Base-by-base conservation (phyloP, 2,888 invertebrate genomes). In the Drosophila fulvimacula region DNA sequence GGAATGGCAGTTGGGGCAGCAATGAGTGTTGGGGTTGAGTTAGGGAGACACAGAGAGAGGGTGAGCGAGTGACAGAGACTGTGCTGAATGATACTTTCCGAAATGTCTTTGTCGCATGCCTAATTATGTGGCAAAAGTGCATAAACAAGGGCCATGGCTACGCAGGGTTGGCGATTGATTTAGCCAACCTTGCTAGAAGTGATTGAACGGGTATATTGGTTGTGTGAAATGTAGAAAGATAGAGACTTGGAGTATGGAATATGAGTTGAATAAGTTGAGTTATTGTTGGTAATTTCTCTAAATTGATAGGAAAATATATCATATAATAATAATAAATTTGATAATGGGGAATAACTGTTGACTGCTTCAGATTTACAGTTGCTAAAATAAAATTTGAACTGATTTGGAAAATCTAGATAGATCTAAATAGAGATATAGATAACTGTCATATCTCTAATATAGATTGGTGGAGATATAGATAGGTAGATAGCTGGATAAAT, bases 91-190 rank as follows among this genome's bases (percentile, higher is more conserved):
- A 73, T 42, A 42, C 42, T 49, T 62, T 74, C 38, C 69, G 69
- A 69, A 65, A 68, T 71, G 71, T 72, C 86, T 71, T 70, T 73
- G 73, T 70, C 71, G 69, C 74, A 73, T 79, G 88, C 88, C 85
- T 89, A 86, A 86, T 86, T 86, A 86, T 89, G 69, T 86, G 88
- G 83, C 89, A 89, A 84, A 82, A 38, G 82, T 71, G 76, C 71
- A 73, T 17, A 27, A 52, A 52, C 52, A 52, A 38, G 52, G 24
- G 36, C 24, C 36, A 52, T 2, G n/a, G 52, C 34, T 51, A 73
- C 21, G 6, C 30, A 30, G 48, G 48, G 48, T 48, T 48, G 48
- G 17, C 48, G 68, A 74, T 60, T 65, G 58, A 51, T 69, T 64
- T 59, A 6, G 65, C 59, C 32, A 67, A 66, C 66, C 52, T 52